These are phyloP conservation scores for Rhegmatorhina hoffmannsi DNA, from an alignment of 2,113 vertebrate genomes.

Conservation along the genomic window DNA sequence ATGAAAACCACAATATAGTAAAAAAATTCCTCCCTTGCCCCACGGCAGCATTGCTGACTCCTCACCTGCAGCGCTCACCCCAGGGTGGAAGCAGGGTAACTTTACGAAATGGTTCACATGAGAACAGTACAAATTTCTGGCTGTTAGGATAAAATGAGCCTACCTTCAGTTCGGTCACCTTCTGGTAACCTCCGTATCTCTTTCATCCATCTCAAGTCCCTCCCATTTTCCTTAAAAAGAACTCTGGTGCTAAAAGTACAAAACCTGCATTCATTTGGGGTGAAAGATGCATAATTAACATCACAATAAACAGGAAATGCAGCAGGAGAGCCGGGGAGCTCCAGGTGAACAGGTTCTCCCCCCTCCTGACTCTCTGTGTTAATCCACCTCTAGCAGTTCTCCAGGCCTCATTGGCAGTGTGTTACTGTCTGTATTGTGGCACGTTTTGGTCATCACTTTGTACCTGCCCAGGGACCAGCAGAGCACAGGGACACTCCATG, in stretches of 20 bases:
- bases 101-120: not conserved
- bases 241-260: not conserved
- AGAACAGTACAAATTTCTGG: not conserved
- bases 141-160: not conserved
- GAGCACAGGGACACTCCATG: not conserved
- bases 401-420: not conserved
- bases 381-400: not conserved
- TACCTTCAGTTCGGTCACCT: not conserved
- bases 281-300: not conserved
- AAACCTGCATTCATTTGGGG: not conserved
- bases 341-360: not conserved
- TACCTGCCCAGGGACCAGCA: not conserved
- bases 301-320: constrained; percentile 34
- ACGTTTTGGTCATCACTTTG: not conserved
- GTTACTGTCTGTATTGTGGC: not conserved
- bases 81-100: not conserved
- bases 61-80: not conserved
- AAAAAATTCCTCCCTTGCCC: not conserved
- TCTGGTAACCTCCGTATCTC: not conserved
- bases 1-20: not conserved
- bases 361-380: not conserved
- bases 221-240: not conserved
- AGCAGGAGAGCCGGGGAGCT: not conserved
- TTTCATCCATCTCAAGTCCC: not conserved
- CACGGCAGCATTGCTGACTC: not conserved